These are phyloP conservation scores for Trypoxylus dichotomus DNA, from an alignment of 1,140 invertebrate species.

Conservation along the genomic window DNA sequence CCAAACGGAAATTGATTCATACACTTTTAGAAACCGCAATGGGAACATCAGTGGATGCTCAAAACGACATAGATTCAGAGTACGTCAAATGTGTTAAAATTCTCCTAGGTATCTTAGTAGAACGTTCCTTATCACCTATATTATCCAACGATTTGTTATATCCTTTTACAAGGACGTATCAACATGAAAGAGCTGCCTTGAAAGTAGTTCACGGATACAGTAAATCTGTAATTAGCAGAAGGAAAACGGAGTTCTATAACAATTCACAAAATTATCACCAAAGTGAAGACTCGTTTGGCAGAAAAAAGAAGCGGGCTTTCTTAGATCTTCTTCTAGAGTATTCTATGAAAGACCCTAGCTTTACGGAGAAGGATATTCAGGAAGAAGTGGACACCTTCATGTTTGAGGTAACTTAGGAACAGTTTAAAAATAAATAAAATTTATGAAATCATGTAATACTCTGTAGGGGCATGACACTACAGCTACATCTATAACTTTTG, in stretches of 20 bases:
- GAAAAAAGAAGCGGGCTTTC: constrained; percentile 69
- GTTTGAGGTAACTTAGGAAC: constrained; percentile 64
- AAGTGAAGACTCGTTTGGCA: constrained; percentile 48
- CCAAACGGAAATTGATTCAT: not conserved
- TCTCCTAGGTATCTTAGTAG: constrained; percentile 51
- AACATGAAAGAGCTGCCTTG: constrained; percentile 59
- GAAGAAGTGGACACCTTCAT: constrained; percentile 78
- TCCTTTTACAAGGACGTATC: constrained; percentile 51
- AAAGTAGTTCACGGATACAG: constrained; percentile 70
- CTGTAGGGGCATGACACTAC: constrained; percentile 75
- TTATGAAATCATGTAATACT: not conserved
- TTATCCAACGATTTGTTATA: constrained; percentile 57
- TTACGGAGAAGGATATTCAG: constrained; percentile 67
- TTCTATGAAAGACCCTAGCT: constrained; percentile 57
- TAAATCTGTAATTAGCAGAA: constrained; percentile 58
- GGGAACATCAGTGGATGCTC: constrained; percentile 76
- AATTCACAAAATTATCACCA: not conserved
- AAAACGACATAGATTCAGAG: constrained; percentile 67
- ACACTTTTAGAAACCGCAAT: constrained; percentile 74
- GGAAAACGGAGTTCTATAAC: constrained; percentile 43
- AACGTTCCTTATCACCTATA: constrained; percentile 51
- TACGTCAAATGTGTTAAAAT: constrained; percentile 73
- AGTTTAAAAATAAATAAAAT: not conserved
- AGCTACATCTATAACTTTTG: constrained; percentile 61
- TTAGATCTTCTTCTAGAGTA: constrained; percentile 73